Evolutionary conservation across 2,888 invertebrate genomes (phyloP), one percentile per base, ranked within the genome.

Genomic region (Xanthorhoe designata): DNA sequence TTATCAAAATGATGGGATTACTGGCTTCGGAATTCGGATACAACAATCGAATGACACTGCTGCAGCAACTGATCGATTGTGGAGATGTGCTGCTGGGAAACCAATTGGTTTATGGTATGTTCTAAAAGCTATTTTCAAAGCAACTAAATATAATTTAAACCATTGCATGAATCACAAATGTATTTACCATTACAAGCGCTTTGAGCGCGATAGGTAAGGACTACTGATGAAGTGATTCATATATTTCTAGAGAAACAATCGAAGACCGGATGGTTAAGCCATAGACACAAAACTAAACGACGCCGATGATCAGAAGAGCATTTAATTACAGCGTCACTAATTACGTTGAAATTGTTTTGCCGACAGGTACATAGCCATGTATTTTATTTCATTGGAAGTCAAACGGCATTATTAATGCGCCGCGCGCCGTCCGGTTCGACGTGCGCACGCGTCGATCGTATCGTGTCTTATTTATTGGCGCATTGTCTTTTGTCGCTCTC

Each of bases 51-150:
- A 72, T 92, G 78, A 88, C 87, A 35, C 75, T 92, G 61, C 80
- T 93, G 19, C 91, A 92, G 77, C 92, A 92, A 71, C 81, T 93
- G 65, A 90, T 92, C 18, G 92, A 92, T 13, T 92, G 92, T 63
- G 92, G 91, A 0, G 92, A 93, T 69, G 89, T 90, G 15, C 75
- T 91, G 64, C 74, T 92, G 32, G 89, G 86, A 29, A 80, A 81
- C n/a, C 85, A 88, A 42, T 78, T 86, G 60, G 78, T 87, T 49
- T 91, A 83, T 65, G 91, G 91, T 91, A 78, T 61, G 80, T 77
- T 60, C 6, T 17, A 15, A 13, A 24, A 3, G 24, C 38, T 13
- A 42, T 42, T 35, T 35, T 13, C 38, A 13, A 35, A 13, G 38
- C 2, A 13, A 42, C 13, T 9, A 13, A 13, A 4, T 0, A 42